phyloP scores from a whole-genome alignment of 2,113 vertebrate genomes.

The Pseudorhombus dupliciocellatus region DNA sequence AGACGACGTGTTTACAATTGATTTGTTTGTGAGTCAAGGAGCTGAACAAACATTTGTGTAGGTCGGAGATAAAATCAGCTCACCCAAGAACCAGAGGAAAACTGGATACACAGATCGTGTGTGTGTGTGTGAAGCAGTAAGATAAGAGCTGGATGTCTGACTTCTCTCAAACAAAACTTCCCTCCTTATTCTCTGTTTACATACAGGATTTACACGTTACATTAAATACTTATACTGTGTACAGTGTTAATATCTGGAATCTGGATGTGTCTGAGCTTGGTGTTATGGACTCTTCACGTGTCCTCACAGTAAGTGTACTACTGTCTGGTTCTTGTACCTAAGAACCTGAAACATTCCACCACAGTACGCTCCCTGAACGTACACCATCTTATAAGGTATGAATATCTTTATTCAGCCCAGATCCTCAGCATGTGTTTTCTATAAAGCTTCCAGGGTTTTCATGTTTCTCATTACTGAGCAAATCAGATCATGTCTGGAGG shows the following conservation, averaged over 20 bases:
- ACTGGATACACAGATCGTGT: conserved; percentile 8
- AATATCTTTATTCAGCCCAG: neutral
- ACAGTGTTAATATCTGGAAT: no score
- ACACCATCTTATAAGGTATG: neutral
- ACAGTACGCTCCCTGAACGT: neutral
- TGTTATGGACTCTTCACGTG: neutral
- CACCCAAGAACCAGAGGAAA: conserved; percentile 57
- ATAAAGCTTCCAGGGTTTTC: neutral
- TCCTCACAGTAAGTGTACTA: neutral
- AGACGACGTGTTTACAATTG: conserved; percentile 37
- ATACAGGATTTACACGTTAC: no score
- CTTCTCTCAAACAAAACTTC: conserved; percentile 12
- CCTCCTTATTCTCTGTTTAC: neutral
- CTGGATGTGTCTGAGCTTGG: no score
- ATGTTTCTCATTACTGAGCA: neutral
- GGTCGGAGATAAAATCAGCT: conserved; percentile 74
- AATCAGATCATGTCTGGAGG: conserved; percentile 11
- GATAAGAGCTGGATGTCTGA: conserved; percentile 35
- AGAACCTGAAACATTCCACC: neutral
- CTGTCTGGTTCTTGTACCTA: neutral
- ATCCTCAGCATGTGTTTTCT: neutral
- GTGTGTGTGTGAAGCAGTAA: neutral
- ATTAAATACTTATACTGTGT: no score
- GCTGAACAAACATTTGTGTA: conserved; percentile 73
- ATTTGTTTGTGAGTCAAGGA: conserved; percentile 53